phyloP scores from a whole-genome alignment of 2,888 invertebrate genomes.

The Parthenolecanium corni region DNA sequence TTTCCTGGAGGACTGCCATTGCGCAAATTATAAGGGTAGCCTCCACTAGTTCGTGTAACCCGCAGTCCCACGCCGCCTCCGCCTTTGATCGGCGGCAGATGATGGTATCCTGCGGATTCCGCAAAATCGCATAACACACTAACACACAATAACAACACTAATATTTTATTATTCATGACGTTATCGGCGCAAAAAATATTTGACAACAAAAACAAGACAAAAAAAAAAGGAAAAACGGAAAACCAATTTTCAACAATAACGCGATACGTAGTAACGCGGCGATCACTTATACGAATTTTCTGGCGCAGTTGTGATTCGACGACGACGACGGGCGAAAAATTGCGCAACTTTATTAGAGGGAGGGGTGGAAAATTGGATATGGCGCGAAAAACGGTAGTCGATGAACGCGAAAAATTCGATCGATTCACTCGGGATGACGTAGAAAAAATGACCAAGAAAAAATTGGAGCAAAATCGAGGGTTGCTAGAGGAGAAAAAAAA shows the following conservation, averaged over 20 bases:
- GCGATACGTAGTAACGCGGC: too few relatives aligned
- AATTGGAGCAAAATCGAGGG: background rate
- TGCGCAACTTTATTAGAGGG: too few relatives aligned
- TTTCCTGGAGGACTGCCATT: conserved; percentile 6
- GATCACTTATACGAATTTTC: too few relatives aligned
- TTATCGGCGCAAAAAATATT: background rate
- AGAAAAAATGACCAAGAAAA: background rate
- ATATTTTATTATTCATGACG: conserved; percentile 24
- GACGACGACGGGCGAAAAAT: too few relatives aligned
- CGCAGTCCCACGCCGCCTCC: background rate
- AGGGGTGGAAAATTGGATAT: too few relatives aligned
- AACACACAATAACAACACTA: conserved; percentile 21
- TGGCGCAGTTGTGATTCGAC: too few relatives aligned
- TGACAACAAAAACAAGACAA: too few relatives aligned
- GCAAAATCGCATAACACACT: conserved; percentile 22
- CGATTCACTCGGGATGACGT: conserved; percentile 13
- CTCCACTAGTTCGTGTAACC: conserved; percentile 21
- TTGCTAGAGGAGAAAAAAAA: background rate
- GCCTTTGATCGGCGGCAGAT: conserved; percentile 13
- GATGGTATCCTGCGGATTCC: background rate
- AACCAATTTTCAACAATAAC: background rate
- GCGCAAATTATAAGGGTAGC: conserved; percentile 20
- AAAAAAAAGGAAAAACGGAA: background rate
- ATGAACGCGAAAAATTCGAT: background rate
- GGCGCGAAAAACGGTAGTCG: background rate